Base-by-base conservation (phyloP, 2,113 vertebrate genomes). In the Guaruba guarouba region DNA sequence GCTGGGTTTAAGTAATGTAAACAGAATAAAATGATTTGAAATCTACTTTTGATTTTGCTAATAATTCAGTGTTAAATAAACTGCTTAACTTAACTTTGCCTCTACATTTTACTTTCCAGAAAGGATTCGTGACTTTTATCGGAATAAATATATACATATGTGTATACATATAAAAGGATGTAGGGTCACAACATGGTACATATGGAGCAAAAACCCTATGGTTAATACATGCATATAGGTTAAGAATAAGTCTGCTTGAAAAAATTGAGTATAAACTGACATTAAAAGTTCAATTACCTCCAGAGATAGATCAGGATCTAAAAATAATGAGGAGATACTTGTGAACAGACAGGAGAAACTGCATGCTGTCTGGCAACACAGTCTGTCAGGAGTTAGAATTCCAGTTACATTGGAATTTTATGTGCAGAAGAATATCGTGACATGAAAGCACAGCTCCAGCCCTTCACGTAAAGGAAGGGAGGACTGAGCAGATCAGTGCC, bases 121-220 rank as follows among this genome's bases (percentile, higher is more conserved):
- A 79, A 87, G 8, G 13, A 57, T 41, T 49, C 0, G 2, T 17
- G 64, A 62, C 31, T 33, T 92, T 31, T 79, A 44, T 35, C 63
- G n/a, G 67, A 84, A 80, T 27, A 59, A 14, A 48, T 14, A n/a
- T 3, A 28, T 6, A 39, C 9, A 51, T 9, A n/a, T 23, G 13
- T 23, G 22, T 23, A 59, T n/a, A 28, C 5, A 48, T 13, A 51
- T 10, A 37, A 74, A 39, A 81, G 14, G n/a, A 61, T 5, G 10
- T 39, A 71, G 22, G 22, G 10, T 28, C 27, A 62, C 0, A 1
- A 1, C 1, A 6, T 9, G 3, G 27, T 31, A 61, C 6, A 52
- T 11, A 20, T 17, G 28, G 27, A 51, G n/a, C 3, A 20, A 17
- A n/a, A 92, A 66, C 9, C 2, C 24, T n/a, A 23, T 1, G 11